Base-by-base conservation (phyloP, 2,888 invertebrate genomes). In the Pollenia labialis region DNA sequence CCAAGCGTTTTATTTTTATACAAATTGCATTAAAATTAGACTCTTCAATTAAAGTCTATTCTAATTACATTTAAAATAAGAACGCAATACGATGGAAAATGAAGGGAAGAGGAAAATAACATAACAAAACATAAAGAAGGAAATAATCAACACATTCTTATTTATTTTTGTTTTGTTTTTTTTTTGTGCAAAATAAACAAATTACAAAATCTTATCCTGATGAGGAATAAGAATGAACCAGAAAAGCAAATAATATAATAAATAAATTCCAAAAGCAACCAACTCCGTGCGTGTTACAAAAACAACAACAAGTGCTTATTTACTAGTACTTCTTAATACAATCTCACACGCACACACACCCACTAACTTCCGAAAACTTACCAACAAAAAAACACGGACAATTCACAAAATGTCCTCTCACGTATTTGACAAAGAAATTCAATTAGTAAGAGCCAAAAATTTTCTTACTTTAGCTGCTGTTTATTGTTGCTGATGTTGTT, bases 351-450 rank as follows among this genome's bases (percentile, higher is more conserved):
- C 8, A 54, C 11, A 52, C n/a, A n/a, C 14, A 32, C 18, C 8
- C 44, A 56, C 16, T 9, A 7, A 10, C 9, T 1, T 11, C 14
- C 40, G 0, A 9, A n/a, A 4, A 58, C 4, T 66, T 18, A 1
- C 7, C 18, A 66, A 12, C 11, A 3, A 40, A 11, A 52, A 14
- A 23, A 23, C n/a, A 46, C 48, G 3, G 1, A 54, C 56, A 72
- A 52, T 54, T 48, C 69, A 66, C 80, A 87, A 76, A 76, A 81
- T 87, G 76, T 84, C 80, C 84, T 81, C 81, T 76, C 86, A 86
- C 87, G 87, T 87, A 87, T 85, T 87, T 85, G 85, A 85, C 85
- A 85, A 82, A 85, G 85, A 87, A 87, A 85, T 85, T 87, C 85
- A 85, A 87, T 87, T 87, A 87, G 85, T 82, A 66, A 80, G 71